Evolutionary conservation across 1,140 invertebrate species (phyloP), one percentile per base, ranked within the genome.

Genomic region (Heterodera schachtii): DNA sequence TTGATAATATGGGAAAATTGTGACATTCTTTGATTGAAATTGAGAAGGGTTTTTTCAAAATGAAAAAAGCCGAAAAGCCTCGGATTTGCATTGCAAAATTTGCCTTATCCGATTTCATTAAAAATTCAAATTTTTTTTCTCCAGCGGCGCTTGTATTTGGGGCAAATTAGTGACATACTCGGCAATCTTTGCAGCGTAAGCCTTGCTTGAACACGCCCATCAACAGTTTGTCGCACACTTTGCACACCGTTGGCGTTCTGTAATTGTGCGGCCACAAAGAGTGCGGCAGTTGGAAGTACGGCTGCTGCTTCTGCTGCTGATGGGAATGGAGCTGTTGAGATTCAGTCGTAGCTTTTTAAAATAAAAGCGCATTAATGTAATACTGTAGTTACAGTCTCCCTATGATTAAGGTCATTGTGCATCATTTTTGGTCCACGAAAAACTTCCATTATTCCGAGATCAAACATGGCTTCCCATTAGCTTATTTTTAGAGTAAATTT

Each of bases 231-330:
- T 90, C 85, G 79, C 89, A 90, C 3, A 90, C 84, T 80, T 89
- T 90, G 75, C 89, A 90, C 13, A 90, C 87, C 6, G 89, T 90
- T 11, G 90, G 90, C 9, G 82, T 88, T 67, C 83, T 88, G 80
- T 90, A 90, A 70, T 77, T 90, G 81, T 90, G 90, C 8, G 90
- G 82, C 16, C 83, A 71, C 43, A 89, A 76, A 0, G 88, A 89
- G 82, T 89, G 88, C 5, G 88, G 88, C 31, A 89, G 78, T 46
- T 75, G 78, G 73, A 83, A 85, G 70, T 84, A 80, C 69, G 31
- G 60, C 64, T 44, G 84, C 52, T 16, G 60, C 67, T 52, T 49
- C 13, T 7, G 67, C 49, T 5, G 84, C 8, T 13, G 66, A 47
- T 21, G 52, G 31, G 16, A n/a, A 2, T 78, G 52, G 3, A 11